These are phyloP conservation scores for Passerculus sandwichensis DNA, from an alignment of 2,797 vertebrate species.

Conservation along the genomic window DNA sequence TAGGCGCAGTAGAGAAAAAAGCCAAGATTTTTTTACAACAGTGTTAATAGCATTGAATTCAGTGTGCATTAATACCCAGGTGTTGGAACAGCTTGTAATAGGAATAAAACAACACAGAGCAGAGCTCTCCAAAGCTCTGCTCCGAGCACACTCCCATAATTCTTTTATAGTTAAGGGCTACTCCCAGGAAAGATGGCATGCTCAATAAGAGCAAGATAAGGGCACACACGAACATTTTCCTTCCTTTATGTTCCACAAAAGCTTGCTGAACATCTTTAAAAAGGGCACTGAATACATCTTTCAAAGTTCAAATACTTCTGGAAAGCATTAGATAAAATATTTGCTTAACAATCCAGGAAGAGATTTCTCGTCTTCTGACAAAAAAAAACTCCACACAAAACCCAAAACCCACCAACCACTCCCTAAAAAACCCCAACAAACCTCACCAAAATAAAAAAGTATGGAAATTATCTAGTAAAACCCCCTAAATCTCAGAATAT, in stretches of 20 bases:
- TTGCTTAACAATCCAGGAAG: slow-evolving; percentile 13
- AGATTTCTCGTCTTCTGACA: neutral
- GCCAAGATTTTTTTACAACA: accelerated
- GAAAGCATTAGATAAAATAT: slow-evolving; percentile 24
- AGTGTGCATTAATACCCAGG: neutral
- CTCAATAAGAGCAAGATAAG: neutral
- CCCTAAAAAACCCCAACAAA: neutral
- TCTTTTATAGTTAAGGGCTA: neutral
- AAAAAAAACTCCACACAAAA: neutral
- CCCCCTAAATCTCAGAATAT: neutral
- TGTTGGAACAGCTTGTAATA: neutral
- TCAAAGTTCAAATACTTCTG: slow-evolving; percentile 11
- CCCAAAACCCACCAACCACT: accelerated
- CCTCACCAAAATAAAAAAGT: neutral
- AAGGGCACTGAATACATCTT: neutral
- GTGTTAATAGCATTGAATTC: neutral
- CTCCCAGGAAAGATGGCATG: neutral
- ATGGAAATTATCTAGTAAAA: neutral
- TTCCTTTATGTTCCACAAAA: neutral
- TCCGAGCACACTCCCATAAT: neutral
- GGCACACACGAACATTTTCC: neutral
- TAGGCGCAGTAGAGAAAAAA: neutral
- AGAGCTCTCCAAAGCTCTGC: neutral
- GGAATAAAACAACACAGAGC: neutral
- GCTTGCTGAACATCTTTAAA: neutral